A percentile compares a stretch with the other conserved stretches of the same genome.
phyloP scores from a whole-genome alignment of 2,888 invertebrate species.

The Onchidella celtica region DNA sequence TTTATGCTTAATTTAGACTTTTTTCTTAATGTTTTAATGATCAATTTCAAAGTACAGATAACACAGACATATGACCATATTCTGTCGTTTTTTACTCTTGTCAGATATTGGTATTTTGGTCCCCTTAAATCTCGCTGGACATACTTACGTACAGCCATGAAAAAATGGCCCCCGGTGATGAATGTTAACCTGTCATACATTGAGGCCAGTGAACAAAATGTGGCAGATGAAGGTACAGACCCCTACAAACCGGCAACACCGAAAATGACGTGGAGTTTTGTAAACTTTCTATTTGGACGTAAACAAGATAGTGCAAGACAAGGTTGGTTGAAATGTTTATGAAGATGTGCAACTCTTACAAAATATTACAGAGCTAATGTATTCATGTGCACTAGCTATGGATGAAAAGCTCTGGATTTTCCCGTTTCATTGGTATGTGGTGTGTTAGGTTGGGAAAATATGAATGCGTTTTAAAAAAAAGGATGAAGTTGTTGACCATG shows the following conservation, averaged over 20 bases:
- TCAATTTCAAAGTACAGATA: too few species aligned
- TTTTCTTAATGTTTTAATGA: too few species aligned
- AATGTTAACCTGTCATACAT: constrained; percentile 87
- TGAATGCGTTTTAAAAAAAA: too few species aligned
- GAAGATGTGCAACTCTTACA: too few species aligned
- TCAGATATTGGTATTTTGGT: constrained; percentile 93
- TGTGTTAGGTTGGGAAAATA: too few species aligned
- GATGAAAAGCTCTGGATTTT: background rate
- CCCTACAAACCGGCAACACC: background rate
- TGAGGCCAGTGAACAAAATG: constrained; percentile 74
- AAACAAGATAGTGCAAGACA: constrained; percentile 1
- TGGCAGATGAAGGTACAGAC: constrained; percentile 23
- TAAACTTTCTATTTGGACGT: constrained; percentile 44
- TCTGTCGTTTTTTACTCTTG: too few species aligned
- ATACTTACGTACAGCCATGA: constrained; percentile 84
- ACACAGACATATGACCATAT: too few species aligned
- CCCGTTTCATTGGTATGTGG: too few species aligned
- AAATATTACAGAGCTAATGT: too few species aligned
- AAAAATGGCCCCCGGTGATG: constrained; percentile 69
- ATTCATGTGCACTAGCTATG: background rate
- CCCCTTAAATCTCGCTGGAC: constrained; percentile 88
- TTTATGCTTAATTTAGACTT: too few species aligned
- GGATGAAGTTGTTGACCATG: too few species aligned
- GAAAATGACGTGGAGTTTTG: constrained; percentile 41
- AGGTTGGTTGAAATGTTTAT: background rate